Evolutionary conservation across 2,113 vertebrate species (phyloP).

Genomic region (Nesogale talazaci): DNA sequence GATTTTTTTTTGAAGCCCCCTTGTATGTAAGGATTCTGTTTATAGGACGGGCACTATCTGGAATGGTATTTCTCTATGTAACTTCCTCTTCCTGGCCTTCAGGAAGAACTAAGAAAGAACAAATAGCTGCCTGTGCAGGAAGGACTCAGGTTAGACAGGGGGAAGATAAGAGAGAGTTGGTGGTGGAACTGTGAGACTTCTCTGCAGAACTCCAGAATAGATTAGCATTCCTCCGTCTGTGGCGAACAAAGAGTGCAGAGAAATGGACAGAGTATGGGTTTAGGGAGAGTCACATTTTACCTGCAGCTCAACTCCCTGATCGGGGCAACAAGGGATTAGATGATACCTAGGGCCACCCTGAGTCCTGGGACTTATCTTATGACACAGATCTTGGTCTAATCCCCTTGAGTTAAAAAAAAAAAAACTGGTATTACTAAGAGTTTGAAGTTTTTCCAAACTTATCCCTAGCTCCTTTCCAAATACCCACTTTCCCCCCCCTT

Average conservation of each 20-base stretch:
- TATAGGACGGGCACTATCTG: neutral
- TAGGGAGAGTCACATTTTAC: neutral
- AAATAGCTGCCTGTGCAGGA: neutral
- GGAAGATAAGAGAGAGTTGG: neutral
- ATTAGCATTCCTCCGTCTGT: neutral
- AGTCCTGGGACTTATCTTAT: neutral
- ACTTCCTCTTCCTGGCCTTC: neutral
- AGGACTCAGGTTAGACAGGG: neutral
- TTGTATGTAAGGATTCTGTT: neutral
- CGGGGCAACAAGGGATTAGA: neutral
- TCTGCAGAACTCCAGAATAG: neutral
- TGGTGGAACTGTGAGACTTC: neutral
- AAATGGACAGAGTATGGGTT: constrained; percentile 8
- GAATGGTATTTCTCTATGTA: neutral
- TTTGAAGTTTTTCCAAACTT: neutral
- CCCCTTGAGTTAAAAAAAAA: neutral
- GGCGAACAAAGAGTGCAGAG: neutral
- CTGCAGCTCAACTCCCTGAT: neutral
- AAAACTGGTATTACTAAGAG: neutral
- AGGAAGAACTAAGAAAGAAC: neutral
- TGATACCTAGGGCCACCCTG: neutral
- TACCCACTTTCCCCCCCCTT: neutral
- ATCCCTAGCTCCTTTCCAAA: neutral
- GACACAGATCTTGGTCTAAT: neutral
- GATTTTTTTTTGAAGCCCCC: no score